Conservation (phyloP, 2,797 vertebrate genomes). For the Brachyalestes nurse region DNA sequence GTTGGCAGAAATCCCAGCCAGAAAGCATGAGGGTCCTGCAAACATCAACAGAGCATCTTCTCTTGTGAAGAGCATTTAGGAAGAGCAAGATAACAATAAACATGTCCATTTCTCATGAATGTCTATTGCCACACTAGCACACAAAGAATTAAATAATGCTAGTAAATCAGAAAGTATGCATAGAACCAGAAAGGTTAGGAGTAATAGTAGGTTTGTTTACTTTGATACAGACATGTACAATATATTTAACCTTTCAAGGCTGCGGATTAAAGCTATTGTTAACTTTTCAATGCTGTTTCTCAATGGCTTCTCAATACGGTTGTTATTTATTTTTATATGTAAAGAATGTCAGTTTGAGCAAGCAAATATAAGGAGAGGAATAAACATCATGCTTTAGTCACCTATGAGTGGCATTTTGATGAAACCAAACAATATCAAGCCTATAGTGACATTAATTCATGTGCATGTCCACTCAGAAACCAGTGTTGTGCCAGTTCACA, state of each 20-base stretch:
- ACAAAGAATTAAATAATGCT: background rate
- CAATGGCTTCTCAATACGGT: too few species aligned
- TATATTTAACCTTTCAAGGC: too few species aligned
- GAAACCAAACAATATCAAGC: too few species aligned
- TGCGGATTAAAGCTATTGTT: too few species aligned
- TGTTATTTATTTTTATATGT: background rate
- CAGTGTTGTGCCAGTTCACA: too few species aligned
- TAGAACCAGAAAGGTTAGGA: background rate
- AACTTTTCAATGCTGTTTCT: background rate
- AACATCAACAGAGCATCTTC: background rate
- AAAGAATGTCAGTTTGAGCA: background rate
- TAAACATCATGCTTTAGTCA: too few species aligned
- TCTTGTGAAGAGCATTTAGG: background rate
- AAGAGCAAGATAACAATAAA: too few species aligned
- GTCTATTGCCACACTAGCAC: background rate
- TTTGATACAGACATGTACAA: background rate
- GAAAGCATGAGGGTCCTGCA: background rate
- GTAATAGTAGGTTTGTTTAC: background rate
- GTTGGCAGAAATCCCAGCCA: background rate
- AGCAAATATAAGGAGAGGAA: too few species aligned
- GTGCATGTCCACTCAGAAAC: background rate
- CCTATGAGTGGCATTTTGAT: too few species aligned
- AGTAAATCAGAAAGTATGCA: background rate
- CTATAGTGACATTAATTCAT: too few species aligned
- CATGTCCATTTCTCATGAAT: background rate